Percentiles rank a stretch among this genome's conserved stretches.
phyloP scores from a whole-genome alignment of 1,140 invertebrate genomes.

The Nasonia vitripennis region DNA sequence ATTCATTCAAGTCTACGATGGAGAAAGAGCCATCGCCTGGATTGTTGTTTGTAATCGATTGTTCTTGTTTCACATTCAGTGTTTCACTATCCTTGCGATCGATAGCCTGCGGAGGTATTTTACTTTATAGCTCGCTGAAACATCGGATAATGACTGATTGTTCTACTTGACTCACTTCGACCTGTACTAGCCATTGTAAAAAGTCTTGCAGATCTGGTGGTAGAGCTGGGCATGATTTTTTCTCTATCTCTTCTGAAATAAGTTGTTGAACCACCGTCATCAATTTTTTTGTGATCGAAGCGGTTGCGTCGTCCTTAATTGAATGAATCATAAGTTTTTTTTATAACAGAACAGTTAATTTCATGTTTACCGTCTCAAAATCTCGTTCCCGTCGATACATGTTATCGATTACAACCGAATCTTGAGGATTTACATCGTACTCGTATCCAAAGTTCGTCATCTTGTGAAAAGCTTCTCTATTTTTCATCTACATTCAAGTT shows the following conservation, averaged over 20 bases:
- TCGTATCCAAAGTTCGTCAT: neutral
- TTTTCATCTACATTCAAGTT: neutral
- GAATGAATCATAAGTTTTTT: too few species aligned
- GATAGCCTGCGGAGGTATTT: neutral
- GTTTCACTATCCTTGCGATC: neutral
- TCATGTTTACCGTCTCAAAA: neutral
- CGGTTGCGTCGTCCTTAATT: neutral
- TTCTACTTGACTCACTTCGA: neutral
- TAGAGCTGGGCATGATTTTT: neutral
- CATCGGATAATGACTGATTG: neutral
- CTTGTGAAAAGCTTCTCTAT: neutral
- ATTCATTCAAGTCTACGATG: slow-evolving; percentile 12
- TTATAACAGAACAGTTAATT: neutral
- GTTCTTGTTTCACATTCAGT: neutral
- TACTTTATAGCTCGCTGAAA: neutral
- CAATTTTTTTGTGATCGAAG: slow-evolving; percentile 5
- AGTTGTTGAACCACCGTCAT: slow-evolving; percentile 6
- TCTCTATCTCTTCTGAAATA: slow-evolving; percentile 2
- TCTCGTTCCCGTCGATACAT: neutral
- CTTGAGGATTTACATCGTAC: neutral
- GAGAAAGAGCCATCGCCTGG: neutral
- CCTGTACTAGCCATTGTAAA: slow-evolving; percentile 5
- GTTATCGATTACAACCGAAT: neutral
- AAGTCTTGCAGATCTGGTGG: neutral
- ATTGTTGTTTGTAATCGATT: slow-evolving; percentile 5